Base-by-base conservation (phyloP, 2,888 invertebrate species). In the Anarsia innoxiella region DNA sequence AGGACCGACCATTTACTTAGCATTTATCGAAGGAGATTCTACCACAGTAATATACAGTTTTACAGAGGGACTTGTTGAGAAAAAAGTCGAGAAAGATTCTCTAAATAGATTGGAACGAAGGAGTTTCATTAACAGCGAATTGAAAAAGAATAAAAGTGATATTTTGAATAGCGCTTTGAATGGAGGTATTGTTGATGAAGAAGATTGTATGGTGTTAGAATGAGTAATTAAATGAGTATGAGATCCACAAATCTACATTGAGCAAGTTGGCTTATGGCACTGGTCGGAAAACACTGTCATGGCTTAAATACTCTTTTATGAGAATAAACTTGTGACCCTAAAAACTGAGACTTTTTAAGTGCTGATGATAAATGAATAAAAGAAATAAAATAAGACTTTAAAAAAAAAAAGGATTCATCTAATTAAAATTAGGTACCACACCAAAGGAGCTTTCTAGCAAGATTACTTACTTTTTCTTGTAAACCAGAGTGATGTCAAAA, bases 41-140 rank as follows among this genome's bases (percentile, higher is more conserved):
- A 77, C 84, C 0, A 76, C 72, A 3, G 82, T 82, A 1, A 69
- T 85, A 30, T 86, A 86, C 45, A 68, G 76, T 0, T 83, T 86
- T 43, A 79, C 76, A 0, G 78, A 73, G 50, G 76, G 71, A 1
- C 53, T 86, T 8, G 61, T 70, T 0, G 55, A 66, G 5, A 55
- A 71, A 0, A 66, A 64, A n/a, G 45, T 65, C 0, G 77, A 77
- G 9, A 61, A 55, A 25, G 42, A 66, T 1, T 37, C 49, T 0
- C 50, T 67, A 23, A 53, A 64, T 15, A 67, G 65, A 31, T 70
- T 73, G 38, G 76, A 79, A 30, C 53, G 73, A 19, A 59, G 76
- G 3, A 65, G 48, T 37, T 79, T 72, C 34, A 75, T 85, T 12
- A 77, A 84, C 30, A 72, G 56, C 47, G 84, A 86, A 43, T 46